Conservation (phyloP, 1,140 invertebrate genomes). For the Araneus ventricosus region DNA sequence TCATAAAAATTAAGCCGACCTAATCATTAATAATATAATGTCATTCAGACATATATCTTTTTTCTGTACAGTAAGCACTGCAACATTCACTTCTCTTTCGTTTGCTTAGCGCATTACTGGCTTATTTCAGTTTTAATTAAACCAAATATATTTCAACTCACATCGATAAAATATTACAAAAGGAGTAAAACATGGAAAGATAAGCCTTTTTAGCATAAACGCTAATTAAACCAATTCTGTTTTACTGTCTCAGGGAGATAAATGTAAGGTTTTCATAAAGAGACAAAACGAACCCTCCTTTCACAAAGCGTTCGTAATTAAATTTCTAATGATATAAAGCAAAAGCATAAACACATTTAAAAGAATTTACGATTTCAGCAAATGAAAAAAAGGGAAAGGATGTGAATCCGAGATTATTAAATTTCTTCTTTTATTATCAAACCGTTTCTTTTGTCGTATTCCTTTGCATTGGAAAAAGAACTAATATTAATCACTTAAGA, state of each 20-base stretch:
- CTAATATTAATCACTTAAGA: background rate
- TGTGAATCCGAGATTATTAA: background rate
- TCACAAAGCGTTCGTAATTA: constrained; percentile 1
- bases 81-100: background rate
- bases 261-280: constrained; percentile 13
- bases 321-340: constrained; percentile 1
- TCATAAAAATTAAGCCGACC: background rate
- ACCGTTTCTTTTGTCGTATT: background rate
- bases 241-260: constrained; percentile 18
- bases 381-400: background rate
- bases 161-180: constrained; percentile 27
- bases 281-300: background rate
- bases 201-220: background rate
- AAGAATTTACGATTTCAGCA: background rate
- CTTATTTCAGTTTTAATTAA: constrained; percentile 42
- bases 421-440: background rate
- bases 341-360: background rate
- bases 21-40: background rate
- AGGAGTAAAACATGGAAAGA: constrained; percentile 20
- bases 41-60: background rate
- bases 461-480: background rate
- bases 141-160: background rate
- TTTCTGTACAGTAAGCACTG: background rate
- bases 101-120: background rate
- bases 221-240: constrained; percentile 38